These are phyloP conservation scores for Pinna nobilis DNA, from an alignment of 1,140 invertebrate genomes.

Conservation along the genomic window DNA sequence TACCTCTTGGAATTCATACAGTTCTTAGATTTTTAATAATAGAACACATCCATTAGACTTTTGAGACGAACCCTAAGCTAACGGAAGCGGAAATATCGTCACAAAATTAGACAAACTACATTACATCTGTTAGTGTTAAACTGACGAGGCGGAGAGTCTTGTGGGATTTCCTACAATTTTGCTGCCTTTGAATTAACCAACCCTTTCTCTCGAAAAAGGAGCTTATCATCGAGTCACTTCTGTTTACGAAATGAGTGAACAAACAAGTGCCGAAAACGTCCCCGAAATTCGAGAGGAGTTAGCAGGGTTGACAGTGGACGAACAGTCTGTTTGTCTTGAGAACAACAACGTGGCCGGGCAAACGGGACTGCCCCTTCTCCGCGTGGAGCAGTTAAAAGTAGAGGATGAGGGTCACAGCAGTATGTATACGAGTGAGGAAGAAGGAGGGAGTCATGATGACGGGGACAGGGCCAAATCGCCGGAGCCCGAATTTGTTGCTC, in stretches of 20 bases:
- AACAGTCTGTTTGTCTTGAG: constrained; percentile 42
- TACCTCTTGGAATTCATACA: no score
- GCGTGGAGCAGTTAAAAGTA: constrained; percentile 65
- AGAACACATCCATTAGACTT: no score
- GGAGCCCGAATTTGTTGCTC: constrained; percentile 63
- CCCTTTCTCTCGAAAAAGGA: neutral
- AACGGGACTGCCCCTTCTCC: constrained; percentile 46
- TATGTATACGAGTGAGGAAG: constrained; percentile 66
- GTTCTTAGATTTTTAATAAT: no score
- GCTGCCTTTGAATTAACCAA: constrained; percentile 35
- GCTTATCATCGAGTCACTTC: neutral
- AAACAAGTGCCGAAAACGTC: constrained; percentile 41
- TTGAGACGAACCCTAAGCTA: no score
- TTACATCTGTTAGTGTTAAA: neutral
- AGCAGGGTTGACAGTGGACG: constrained; percentile 44
- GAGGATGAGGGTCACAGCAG: constrained; percentile 52
- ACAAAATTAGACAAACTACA: constrained; percentile 3
- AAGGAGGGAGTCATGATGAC: constrained; percentile 60
- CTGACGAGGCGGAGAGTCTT: constrained; percentile 49
- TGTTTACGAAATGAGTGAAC: constrained; percentile 40
- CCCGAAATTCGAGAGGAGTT: constrained; percentile 53
- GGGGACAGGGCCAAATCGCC: constrained; percentile 45
- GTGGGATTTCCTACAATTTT: constrained; percentile 56
- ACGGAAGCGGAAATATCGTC: neutral
- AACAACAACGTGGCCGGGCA: constrained; percentile 28